These are phyloP conservation scores for Calypte anna DNA, from an alignment of 2,113 vertebrate genomes.

Conservation along the genomic window DNA sequence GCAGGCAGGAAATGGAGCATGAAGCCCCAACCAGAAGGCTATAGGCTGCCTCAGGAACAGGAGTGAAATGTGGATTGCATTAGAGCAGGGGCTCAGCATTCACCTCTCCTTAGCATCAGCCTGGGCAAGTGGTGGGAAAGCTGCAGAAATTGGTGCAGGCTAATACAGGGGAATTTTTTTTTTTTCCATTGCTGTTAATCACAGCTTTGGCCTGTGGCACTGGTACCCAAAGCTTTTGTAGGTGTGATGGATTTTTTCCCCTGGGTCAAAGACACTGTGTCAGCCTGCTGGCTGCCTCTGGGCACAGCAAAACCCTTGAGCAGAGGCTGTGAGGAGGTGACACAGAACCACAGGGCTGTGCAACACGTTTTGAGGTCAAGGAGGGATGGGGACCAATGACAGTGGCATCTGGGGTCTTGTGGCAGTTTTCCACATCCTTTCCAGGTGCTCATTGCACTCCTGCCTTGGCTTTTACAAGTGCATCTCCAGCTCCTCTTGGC, in stretches of 20 bases:
- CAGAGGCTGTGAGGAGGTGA: rapidly evolving
- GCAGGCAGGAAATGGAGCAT: constrained; percentile 47
- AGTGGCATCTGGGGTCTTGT: rapidly evolving
- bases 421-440: neutral
- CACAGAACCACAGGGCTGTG: rapidly evolving
- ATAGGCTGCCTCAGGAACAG: neutral
- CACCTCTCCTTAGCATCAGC: neutral
- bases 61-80: neutral
- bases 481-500: neutral
- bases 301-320: neutral
- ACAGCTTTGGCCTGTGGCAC: neutral
- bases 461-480: neutral
- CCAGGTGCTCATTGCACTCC: rapidly evolving
- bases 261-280: neutral
- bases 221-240: rapidly evolving
- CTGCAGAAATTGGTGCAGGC: neutral
- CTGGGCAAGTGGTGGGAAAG: neutral
- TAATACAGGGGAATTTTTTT: rapidly evolving
- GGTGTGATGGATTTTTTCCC: neutral
- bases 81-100: neutral
- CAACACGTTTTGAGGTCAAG: neutral
- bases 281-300: neutral
- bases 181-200: rapidly evolving
- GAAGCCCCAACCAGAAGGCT: neutral
- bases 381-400: rapidly evolving